phyloP scores from a whole-genome alignment of 2,797 vertebrate species.

The Perodicticus potto region DNA sequence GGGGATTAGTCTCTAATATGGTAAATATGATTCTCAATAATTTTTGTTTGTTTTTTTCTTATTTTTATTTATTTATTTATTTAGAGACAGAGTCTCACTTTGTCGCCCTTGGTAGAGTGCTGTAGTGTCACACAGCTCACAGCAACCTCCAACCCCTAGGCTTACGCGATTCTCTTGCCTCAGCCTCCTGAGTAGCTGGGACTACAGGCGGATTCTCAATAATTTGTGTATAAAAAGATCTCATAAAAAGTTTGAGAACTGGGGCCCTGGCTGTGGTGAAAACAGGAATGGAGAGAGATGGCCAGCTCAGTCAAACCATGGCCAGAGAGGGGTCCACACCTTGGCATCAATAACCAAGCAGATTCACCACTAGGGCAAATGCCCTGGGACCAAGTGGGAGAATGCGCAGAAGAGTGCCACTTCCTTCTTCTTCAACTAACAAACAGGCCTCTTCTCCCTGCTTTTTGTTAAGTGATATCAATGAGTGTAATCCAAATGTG shows the following conservation, averaged over 20 bases:
- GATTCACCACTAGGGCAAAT: not conserved
- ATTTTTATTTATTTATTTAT: no score
- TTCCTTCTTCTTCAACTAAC: not conserved
- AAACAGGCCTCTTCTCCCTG: not conserved
- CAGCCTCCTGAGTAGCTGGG: no score
- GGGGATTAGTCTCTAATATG: conserved; percentile 7
- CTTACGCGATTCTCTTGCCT: not conserved
- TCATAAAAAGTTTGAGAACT: conserved; percentile 9
- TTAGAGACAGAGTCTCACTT: no score
- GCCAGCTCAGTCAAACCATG: not conserved
- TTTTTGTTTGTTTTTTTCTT: no score
- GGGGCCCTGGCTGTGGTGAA: not conserved
- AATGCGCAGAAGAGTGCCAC: not conserved
- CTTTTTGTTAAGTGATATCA: conserved; percentile 2
- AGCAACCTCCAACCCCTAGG: no score
- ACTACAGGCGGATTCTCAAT: not conserved
- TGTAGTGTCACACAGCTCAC: no score
- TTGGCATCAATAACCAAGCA: not conserved
- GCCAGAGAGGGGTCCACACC: not conserved
- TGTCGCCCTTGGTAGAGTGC: no score
- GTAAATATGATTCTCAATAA: not conserved
- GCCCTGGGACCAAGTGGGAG: not conserved
- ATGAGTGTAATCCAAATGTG: not conserved
- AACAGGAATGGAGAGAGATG: not conserved
- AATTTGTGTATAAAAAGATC: conserved; percentile 11